Conservation (phyloP, 2,797 vertebrate species). For the Schizopygopsis pylzovi region DNA sequence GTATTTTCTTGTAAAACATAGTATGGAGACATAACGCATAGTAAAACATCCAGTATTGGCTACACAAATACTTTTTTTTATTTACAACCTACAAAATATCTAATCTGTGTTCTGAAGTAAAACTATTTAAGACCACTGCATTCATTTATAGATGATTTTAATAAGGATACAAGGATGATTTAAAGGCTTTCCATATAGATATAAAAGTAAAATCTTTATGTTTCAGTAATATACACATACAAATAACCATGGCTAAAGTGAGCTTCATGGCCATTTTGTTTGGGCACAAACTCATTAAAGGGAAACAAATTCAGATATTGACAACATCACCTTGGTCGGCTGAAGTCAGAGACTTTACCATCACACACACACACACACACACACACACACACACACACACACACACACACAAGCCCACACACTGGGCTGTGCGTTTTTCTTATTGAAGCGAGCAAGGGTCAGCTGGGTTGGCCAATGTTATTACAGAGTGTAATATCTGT, state of each 20-base stretch:
- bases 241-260: neutral
- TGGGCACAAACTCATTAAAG: conserved; percentile 34
- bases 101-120: neutral
- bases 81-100: neutral
- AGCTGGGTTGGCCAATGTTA: conserved; percentile 79
- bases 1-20: neutral
- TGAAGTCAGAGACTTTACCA: neutral
- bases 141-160: neutral
- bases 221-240: too few relatives aligned
- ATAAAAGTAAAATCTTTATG: too few relatives aligned
- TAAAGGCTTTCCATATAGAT: neutral
- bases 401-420: conserved; percentile 58
- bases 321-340: conserved; percentile 13
- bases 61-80: neutral
- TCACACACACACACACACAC: conserved; percentile 56
- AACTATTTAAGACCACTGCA: neutral
- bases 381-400: too few relatives aligned
- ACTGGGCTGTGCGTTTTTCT: conserved; percentile 65
- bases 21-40: too few relatives aligned
- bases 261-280: conserved; percentile 21
- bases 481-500: conserved; percentile 85
- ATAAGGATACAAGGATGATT: neutral
- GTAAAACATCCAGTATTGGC: neutral
- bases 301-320: conserved; percentile 42
- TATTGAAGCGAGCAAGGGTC: conserved; percentile 74